Conservation (phyloP, 1,140 invertebrate species). For the Periplaneta americana region DNA sequence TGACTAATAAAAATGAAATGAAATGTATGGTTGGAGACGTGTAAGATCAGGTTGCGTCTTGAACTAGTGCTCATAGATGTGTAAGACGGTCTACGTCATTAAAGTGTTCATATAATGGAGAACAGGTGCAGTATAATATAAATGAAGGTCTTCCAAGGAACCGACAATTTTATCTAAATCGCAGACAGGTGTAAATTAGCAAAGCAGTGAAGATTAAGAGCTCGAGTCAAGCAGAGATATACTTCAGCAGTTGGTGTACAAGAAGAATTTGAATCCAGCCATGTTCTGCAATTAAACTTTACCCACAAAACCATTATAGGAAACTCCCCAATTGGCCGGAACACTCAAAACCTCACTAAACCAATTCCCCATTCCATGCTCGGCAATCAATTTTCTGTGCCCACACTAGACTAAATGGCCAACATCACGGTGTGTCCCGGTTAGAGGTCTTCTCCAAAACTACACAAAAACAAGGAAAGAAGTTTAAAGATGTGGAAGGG, state of each 20-base stretch:
- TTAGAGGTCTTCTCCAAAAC: not conserved
- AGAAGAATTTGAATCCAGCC: not conserved
- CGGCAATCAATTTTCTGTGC: not conserved
- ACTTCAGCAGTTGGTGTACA: not conserved
- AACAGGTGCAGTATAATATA: no score
- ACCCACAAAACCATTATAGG: not conserved
- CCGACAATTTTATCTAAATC: not conserved
- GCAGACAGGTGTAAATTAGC: not conserved
- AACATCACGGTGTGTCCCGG: not conserved
- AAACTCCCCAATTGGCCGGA: not conserved
- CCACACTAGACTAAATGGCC: not conserved
- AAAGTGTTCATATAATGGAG: no score
- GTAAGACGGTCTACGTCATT: no score
- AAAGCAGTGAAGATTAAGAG: not conserved
- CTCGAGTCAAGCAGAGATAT: not conserved
- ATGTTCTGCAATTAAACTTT: not conserved
- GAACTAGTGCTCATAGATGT: no score
- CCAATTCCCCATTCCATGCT: not conserved
- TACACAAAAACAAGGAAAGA: not conserved
- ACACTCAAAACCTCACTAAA: not conserved
- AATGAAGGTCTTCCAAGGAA: no score
- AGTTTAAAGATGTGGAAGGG: not conserved
- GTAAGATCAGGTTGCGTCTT: no score
- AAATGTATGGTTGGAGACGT: no score
- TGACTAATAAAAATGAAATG: no score